These are phyloP conservation scores for Drosophila chauvacae DNA, from an alignment of 1,140 invertebrate species.

Conservation along the genomic window DNA sequence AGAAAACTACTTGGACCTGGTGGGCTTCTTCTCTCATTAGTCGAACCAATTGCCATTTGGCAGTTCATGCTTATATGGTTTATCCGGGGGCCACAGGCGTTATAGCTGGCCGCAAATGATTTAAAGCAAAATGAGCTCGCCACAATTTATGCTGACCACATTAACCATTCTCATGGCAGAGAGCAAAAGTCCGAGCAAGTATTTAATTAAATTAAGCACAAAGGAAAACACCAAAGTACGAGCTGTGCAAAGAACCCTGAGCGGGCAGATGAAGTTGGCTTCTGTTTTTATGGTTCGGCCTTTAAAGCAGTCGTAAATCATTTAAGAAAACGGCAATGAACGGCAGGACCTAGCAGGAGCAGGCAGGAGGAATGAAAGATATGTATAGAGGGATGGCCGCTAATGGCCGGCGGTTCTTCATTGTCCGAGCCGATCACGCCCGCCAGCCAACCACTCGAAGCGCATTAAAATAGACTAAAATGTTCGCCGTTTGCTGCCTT, in stretches of 20 bases:
- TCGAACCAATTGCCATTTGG: constrained; percentile 43
- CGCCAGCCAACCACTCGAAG: constrained; percentile 38
- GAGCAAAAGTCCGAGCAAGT: constrained; percentile 63
- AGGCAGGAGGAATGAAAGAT: constrained; percentile 6
- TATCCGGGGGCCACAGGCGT: constrained; percentile 35
- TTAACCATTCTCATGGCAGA: constrained; percentile 68
- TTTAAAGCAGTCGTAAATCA: constrained; percentile 76
- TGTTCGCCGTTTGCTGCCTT: constrained; percentile 55
- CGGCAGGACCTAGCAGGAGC: constrained; percentile 1
- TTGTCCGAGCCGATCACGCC: constrained; percentile 76
- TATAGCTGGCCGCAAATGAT: constrained; percentile 64
- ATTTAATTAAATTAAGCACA: constrained; percentile 82
- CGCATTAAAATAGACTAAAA: constrained; percentile 80
- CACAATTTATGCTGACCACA: constrained; percentile 78
- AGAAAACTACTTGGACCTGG: constrained; percentile 4
- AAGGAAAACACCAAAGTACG: constrained; percentile 53
- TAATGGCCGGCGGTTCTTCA: constrained; percentile 61
- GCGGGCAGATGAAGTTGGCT: constrained; percentile 43
- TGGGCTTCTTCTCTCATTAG: constrained; percentile 37
- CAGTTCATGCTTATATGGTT: constrained; percentile 54
- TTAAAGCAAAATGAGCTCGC: constrained; percentile 76
- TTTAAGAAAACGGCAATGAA: constrained; percentile 54
- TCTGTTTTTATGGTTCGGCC: constrained; percentile 59
- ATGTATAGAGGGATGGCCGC: constrained; percentile 38
- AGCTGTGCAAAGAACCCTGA: constrained; percentile 6